Conservation (phyloP, 1,140 invertebrate genomes). For the Drosophila repleta region DNA sequence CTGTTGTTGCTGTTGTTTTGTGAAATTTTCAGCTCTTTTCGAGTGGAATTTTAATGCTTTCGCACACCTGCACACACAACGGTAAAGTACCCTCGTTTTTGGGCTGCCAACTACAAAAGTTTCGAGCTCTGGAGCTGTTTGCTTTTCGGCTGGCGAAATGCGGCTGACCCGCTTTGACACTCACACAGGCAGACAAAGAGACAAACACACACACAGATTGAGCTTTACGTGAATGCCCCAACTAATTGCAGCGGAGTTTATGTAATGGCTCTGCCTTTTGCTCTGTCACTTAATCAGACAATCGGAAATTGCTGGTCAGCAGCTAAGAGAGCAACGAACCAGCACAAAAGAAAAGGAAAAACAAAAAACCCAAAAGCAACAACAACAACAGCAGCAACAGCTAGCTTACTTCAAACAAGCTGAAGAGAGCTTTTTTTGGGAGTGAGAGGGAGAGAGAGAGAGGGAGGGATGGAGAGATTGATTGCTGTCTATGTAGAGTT, state of each 20-base stretch:
- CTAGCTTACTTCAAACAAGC: not conserved
- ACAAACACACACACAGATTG: not conserved
- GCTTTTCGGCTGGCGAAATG: slow-evolving; percentile 55
- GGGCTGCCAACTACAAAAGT: slow-evolving; percentile 61
- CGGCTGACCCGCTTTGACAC: slow-evolving; percentile 25
- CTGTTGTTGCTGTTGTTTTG: slow-evolving; percentile 36
- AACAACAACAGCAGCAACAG: not conserved
- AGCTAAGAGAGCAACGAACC: slow-evolving; percentile 24
- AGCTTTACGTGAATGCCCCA: slow-evolving; percentile 17
- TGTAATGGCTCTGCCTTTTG: slow-evolving; percentile 33
- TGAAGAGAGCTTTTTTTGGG: not conserved
- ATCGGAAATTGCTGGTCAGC: slow-evolving; percentile 20
- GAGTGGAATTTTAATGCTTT: slow-evolving; percentile 81
- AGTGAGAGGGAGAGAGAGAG: not conserved
- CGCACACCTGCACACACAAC: slow-evolving; percentile 78
- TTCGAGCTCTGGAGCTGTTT: slow-evolving; percentile 32
- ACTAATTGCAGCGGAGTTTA: slow-evolving; percentile 44
- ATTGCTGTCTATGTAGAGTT: too few relatives aligned
- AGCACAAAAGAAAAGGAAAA: slow-evolving; percentile 2
- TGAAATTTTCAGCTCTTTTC: slow-evolving; percentile 56
- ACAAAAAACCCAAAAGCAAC: not conserved
- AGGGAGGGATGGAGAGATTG: too few relatives aligned
- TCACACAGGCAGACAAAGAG: slow-evolving; percentile 17
- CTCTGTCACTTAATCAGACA: slow-evolving; percentile 33
- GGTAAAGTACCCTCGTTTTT: slow-evolving; percentile 76